These are phyloP conservation scores for Ictidomys tridecemlineatus DNA, from an alignment of 2,113 vertebrate genomes.

Conservation along the genomic window DNA sequence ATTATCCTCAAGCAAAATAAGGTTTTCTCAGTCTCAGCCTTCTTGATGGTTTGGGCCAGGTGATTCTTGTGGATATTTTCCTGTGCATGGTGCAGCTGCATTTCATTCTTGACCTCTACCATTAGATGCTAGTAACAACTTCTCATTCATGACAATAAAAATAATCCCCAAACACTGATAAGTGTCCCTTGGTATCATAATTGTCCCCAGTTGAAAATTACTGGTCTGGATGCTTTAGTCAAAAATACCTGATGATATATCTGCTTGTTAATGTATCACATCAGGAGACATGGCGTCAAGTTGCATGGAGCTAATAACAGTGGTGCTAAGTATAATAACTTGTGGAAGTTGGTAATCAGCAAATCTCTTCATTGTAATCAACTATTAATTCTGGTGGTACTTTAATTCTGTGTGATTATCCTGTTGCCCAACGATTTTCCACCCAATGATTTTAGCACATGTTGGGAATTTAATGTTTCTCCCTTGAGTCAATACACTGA, in stretches of 20 bases:
- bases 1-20: not conserved
- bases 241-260: not conserved
- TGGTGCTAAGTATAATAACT: not conserved
- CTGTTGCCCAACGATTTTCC: not conserved
- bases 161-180: not conserved
- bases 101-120: not conserved
- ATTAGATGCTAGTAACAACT: not conserved
- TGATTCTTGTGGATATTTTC: not conserved
- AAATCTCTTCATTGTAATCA: not conserved
- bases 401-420: conserved; percentile 6
- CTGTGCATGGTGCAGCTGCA: not conserved
- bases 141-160: not conserved
- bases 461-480: not conserved
- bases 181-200: not conserved
- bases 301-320: not conserved
- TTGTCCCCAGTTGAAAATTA: not conserved
- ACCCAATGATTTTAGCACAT: not conserved
- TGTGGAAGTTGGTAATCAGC: not conserved
- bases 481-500: not conserved
- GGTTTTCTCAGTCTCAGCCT: not conserved
- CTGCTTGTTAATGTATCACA: not conserved
- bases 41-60: not conserved
- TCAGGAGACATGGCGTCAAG: not conserved
- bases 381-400: not conserved
- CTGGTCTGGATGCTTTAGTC: not conserved